These are phyloP conservation scores for Drosophila rufa DNA, from an alignment of 1,140 invertebrate species.

Conservation along the genomic window DNA sequence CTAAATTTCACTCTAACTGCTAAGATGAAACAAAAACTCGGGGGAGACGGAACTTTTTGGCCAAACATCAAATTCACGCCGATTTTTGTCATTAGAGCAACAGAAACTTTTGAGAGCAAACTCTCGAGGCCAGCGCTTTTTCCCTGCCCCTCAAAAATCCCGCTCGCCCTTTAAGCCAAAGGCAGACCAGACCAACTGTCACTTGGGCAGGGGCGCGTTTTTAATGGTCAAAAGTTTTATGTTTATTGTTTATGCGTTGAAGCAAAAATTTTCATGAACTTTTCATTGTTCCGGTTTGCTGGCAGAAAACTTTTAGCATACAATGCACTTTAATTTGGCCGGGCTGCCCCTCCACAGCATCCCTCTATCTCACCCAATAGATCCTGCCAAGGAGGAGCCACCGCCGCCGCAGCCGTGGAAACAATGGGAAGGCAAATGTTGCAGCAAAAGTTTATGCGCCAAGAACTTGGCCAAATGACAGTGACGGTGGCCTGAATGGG, in stretches of 20 bases:
- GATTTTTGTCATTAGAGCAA: conserved; percentile 79
- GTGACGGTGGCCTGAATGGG: conserved; percentile 28
- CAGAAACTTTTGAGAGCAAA: conserved; percentile 61
- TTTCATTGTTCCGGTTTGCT: conserved; percentile 83
- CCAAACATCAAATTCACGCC: conserved; percentile 77
- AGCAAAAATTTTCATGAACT: conserved; percentile 84
- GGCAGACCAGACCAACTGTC: conserved; percentile 53
- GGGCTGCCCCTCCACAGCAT: conserved; percentile 4
- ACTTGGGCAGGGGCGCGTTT: conserved; percentile 66
- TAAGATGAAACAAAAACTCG: conserved; percentile 33
- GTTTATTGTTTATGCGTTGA: conserved; percentile 82
- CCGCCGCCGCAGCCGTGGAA: conserved; percentile 52
- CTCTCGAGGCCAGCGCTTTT: conserved; percentile 46
- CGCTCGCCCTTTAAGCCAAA: conserved; percentile 7
- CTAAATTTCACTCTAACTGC: conserved; percentile 39
- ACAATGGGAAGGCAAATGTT: conserved; percentile 78
- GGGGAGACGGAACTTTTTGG: conserved; percentile 44
- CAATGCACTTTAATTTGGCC: conserved; percentile 80
- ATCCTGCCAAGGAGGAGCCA: conserved; percentile 36
- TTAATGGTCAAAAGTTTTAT: conserved; percentile 83
- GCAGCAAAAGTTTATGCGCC: conserved; percentile 81
- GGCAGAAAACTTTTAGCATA: conserved; percentile 76
- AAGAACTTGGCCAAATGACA: conserved; percentile 79
- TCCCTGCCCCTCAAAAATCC: neutral
- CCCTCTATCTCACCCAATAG: neutral